phyloP scores from a whole-genome alignment of 2,797 vertebrate species.

The Prunella strophiata region DNA sequence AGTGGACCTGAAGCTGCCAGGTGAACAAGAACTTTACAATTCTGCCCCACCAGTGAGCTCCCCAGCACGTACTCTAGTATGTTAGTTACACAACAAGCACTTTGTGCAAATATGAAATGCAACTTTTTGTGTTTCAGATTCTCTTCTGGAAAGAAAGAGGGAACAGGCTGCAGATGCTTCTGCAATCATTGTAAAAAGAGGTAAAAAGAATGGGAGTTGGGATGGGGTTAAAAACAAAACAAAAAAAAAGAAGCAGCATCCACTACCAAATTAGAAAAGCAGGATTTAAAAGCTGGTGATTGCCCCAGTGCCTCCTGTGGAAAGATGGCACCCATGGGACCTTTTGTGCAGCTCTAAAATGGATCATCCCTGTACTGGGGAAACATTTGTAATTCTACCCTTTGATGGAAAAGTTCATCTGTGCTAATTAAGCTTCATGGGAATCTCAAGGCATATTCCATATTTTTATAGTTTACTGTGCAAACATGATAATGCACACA shows the following conservation, averaged over 20 bases:
- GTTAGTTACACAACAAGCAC: background rate
- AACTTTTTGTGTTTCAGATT: background rate
- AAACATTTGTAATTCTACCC: background rate
- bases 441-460: background rate
- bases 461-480: background rate
- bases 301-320: too few species aligned
- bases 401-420: background rate
- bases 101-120: background rate
- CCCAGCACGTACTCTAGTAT: too few species aligned
- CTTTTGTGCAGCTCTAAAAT: background rate
- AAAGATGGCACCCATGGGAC: fast-evolving
- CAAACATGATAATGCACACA: background rate
- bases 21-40: too few species aligned
- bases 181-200: background rate
- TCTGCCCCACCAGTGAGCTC: too few species aligned
- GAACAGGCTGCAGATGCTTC: background rate
- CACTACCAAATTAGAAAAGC: background rate
- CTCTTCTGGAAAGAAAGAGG: background rate
- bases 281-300: background rate
- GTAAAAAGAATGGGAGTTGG: background rate
- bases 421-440: too few species aligned
- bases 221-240: background rate
- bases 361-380: too few species aligned
- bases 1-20: background rate
- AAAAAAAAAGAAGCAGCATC: too few species aligned